Conservation (phyloP, 64 coral and sea anemone species). For the Anthopleura sola region DNA sequence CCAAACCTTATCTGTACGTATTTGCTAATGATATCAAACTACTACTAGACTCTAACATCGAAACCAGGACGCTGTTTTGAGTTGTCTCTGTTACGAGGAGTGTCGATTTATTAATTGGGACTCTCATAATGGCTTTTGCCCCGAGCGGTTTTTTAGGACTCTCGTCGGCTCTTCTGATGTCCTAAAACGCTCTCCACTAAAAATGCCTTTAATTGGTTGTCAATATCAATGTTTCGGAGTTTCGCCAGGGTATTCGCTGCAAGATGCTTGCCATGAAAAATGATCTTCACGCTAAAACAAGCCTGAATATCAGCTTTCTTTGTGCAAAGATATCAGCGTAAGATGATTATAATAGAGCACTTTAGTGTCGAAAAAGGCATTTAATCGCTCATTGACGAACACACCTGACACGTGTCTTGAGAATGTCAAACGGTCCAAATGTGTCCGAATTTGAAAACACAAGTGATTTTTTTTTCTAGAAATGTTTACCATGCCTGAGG, state of each 20-base stretch:
- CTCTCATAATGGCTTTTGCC: not conserved
- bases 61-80: not conserved
- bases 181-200: not conserved
- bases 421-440: not conserved
- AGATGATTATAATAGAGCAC: constrained; percentile 5
- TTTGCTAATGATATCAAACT: not conserved
- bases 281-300: not conserved
- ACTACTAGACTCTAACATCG: not conserved
- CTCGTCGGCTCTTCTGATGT: not conserved
- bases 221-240: not conserved
- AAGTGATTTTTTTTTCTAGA: not conserved
- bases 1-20: not conserved
- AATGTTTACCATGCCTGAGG: not conserved
- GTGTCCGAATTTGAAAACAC: not conserved
- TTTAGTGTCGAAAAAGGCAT: not conserved
- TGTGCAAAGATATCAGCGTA: not conserved
- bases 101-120: constrained; percentile 3
- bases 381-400: constrained; percentile 1
- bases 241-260: not conserved
- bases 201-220: not conserved
- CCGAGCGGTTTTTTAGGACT: not conserved
- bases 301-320: not conserved
- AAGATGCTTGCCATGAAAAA: not conserved
- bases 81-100: not conserved
- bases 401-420: not conserved